Evolutionary conservation across 2,113 vertebrate species (phyloP), one percentile per base, ranked within the genome.

Genomic region (Tenrec ecaudatus): DNA sequence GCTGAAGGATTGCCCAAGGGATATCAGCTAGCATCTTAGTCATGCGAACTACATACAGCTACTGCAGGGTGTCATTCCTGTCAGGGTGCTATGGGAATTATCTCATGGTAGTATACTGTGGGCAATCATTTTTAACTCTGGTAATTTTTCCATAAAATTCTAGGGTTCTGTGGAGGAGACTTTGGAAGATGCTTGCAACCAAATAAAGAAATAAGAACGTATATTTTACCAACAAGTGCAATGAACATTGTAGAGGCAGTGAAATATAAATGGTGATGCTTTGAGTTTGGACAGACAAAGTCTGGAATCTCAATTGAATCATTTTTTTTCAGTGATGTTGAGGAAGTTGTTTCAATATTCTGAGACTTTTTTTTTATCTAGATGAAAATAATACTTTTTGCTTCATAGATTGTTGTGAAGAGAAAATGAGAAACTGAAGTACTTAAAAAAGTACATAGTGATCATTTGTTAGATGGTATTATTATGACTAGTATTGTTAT

Each of bases 351-450:
- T 88, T 88, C n/a, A 82, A 57, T 10, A 53, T 86, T 88, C 38
- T 58, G 66, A 86, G 47, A 92, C 6, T 89, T 5, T 5, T 43
- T 25, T 3, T 89, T 84, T 92, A 62, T 85, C 12, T 85, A 68
- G 77, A 91, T 68, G 9, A 69, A 88, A 64, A 69, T 31, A 58
- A 62, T 62, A 29, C 71, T 93, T 82, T 91, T 23, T 86, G 31
- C 60, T 53, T 53, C 47, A 53, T 53, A 43, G 23, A 69, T 58
- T 95, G 27, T 33, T 79, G 20, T 58, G 20, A 92, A 11, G 33
- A 82, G 82, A 93, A 94, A 92, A 92, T 85, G 68, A 82, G 57
- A 88, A 25, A 66, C 8, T 82, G 23, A 93, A 91, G 33, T 40
- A 58, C n/a, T 77, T 83, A 62, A 25, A 53, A 81, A 36, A 93